These are phyloP conservation scores for Agonopterix arenella DNA, from an alignment of 2,888 invertebrate genomes.

Conservation along the genomic window DNA sequence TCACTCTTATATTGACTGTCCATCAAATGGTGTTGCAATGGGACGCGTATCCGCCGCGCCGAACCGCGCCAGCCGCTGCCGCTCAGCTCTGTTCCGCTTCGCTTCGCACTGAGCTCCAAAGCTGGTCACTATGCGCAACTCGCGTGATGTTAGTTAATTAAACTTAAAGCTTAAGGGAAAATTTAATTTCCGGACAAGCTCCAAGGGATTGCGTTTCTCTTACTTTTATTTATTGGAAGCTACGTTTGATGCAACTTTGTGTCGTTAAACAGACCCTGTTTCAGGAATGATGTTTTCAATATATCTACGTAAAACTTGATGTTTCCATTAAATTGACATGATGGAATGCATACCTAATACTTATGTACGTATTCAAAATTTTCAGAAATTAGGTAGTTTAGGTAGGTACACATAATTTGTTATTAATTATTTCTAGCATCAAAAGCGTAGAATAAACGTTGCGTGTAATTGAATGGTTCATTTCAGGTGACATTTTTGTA, in stretches of 20 bases:
- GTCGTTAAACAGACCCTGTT: slow-evolving; percentile 1
- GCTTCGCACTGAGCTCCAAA: slow-evolving; percentile 4
- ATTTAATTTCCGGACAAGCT: slow-evolving; percentile 63
- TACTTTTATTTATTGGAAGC: slow-evolving; percentile 42
- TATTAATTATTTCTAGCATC: too few species aligned
- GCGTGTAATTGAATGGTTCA: too few species aligned
- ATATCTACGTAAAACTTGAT: too few species aligned
- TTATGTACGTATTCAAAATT: too few species aligned
- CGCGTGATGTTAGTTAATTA: slow-evolving; percentile 65
- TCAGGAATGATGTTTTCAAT: too few species aligned
- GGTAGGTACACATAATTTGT: too few species aligned
- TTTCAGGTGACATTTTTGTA: too few species aligned
- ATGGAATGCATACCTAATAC: too few species aligned
- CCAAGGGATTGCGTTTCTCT: slow-evolving; percentile 45
- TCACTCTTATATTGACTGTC: slow-evolving; percentile 49
- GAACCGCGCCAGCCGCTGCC: neutral
- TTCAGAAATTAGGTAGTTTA: too few species aligned
- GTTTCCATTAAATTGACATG: too few species aligned
- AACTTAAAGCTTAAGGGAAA: slow-evolving; percentile 64
- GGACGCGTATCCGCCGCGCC: slow-evolving; percentile 15
- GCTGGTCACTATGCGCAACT: slow-evolving; percentile 31
- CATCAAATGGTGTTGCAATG: slow-evolving; percentile 38
- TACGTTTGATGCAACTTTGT: slow-evolving; percentile 1
- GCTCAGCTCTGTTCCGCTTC: slow-evolving; percentile 8
- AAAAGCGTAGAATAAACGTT: too few species aligned